Conservation (phyloP, 2,888 invertebrate genomes). For the Synergus laeviventris region DNA sequence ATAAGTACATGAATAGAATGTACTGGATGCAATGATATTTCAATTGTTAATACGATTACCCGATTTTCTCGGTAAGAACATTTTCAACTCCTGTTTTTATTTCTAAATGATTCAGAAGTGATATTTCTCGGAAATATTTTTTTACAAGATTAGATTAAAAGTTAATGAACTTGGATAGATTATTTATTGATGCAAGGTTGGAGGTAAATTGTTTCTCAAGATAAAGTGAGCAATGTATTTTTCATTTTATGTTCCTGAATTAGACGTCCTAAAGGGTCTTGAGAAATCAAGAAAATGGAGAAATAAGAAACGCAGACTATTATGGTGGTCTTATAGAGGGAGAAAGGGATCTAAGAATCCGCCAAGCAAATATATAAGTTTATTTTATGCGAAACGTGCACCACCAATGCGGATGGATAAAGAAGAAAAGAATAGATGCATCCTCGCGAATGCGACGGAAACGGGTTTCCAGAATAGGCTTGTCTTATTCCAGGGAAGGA, state of each 20-base stretch:
- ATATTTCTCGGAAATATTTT: no score
- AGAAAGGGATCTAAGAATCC: slow-evolving; percentile 21
- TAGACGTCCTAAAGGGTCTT: background rate
- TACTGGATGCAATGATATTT: no score
- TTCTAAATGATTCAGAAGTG: no score
- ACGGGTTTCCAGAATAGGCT: slow-evolving; percentile 34
- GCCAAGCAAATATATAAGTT: slow-evolving; percentile 18
- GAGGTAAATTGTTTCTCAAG: no score
- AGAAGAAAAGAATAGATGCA: slow-evolving; percentile 35
- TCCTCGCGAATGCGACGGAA: slow-evolving; percentile 16
- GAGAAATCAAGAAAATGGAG: background rate
- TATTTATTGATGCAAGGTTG: no score
- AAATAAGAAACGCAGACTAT: slow-evolving; percentile 15
- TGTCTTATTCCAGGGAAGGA: slow-evolving; percentile 24
- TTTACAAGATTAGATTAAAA: no score
- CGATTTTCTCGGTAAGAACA: no score
- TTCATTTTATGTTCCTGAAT: background rate
- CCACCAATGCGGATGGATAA: slow-evolving; percentile 10
- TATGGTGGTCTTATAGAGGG: background rate
- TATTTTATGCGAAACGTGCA: slow-evolving; percentile 25
- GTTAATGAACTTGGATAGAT: no score
- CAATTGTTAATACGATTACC: no score
- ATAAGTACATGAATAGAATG: no score
- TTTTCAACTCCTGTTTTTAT: no score
- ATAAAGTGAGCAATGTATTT: background rate